Evolutionary conservation across 2,888 invertebrate species (phyloP), one percentile per base, ranked within the genome.

Genomic region (Oscheius sp.): DNA sequence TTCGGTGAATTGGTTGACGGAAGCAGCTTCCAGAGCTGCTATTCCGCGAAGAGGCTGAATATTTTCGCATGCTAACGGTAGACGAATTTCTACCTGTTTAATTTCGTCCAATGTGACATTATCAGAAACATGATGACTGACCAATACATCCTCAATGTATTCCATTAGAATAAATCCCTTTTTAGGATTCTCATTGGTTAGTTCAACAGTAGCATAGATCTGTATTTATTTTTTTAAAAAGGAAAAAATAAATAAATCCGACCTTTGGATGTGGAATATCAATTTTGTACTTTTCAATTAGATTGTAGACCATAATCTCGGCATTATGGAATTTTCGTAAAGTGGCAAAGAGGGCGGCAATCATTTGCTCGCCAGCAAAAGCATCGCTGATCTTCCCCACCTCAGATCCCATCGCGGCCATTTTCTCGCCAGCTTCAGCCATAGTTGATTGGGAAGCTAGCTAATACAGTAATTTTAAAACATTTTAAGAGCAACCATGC

Each of bases 111-210:
- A 41, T 0, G 29, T 2, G 27, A 71, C 25, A 41, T 71, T 71
- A 27, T 71, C 61, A 25, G 21, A 71, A 41, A 61, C 7, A 45
- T 71, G 49, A 6, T 61, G 49, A 21, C 41, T 70, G n/a, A n/a
- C 35, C 9, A 71, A 43, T 3, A 61, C 59, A 13, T 35, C 61
- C 23, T 76, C 73, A n/a, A 77, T 69, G 3, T 72, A 58, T 35
- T 80, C 77, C 58, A 80, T 76, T 1, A 72, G 74, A n/a, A 80
- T 70, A 23, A 69, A 80, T 43, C 76, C 80, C 55, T 77, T 80
- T 3, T 63, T 41, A 2, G 72, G 63, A 41, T 68, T 23, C 18
- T 76, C 73, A 21, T 75, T 72, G 12, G 13, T 27, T 41, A 61
- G 49, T 7, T 12, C 18, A 12, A 35, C 21, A 9, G 29, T 21